Conservation (phyloP, 1,140 invertebrate species). For the Wasmannia auropunctata region DNA sequence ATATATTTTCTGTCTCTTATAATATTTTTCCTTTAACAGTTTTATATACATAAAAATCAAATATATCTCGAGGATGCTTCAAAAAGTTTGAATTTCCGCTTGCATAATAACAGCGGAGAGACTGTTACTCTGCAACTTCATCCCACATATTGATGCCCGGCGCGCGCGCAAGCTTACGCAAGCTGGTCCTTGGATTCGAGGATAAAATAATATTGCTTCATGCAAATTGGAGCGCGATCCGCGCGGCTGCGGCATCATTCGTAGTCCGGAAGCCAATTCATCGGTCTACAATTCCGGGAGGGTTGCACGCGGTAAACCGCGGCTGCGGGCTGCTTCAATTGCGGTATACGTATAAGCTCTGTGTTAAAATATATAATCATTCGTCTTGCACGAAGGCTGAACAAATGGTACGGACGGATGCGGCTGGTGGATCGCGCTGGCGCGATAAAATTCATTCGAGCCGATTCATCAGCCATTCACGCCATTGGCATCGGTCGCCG, state of each 20-base stretch:
- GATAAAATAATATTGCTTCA: constrained; percentile 73
- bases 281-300: constrained; percentile 31
- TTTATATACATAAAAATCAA: background rate
- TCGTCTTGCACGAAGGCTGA: constrained; percentile 23
- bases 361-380: constrained; percentile 53
- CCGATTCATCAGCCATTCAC: constrained; percentile 9
- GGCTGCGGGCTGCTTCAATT: constrained; percentile 44
- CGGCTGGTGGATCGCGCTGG: background rate
- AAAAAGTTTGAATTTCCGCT: background rate
- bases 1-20: background rate
- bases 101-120: background rate
- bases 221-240: constrained; percentile 64
- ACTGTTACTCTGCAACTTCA: background rate
- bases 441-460: background rate
- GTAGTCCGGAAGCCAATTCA: constrained; percentile 57
- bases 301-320: constrained; percentile 46
- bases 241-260: constrained; percentile 35
- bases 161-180: constrained; percentile 8
- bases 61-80: background rate
- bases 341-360: constrained; percentile 43
- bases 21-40: background rate
- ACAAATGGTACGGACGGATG: constrained; percentile 33
- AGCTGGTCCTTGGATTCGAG: constrained; percentile 59
- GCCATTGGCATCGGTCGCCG: constrained; percentile 8
- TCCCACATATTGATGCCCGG: constrained; percentile 9